These are phyloP conservation scores for Magallana gigas DNA, from an alignment of 1,140 invertebrate genomes.

Conservation along the genomic window DNA sequence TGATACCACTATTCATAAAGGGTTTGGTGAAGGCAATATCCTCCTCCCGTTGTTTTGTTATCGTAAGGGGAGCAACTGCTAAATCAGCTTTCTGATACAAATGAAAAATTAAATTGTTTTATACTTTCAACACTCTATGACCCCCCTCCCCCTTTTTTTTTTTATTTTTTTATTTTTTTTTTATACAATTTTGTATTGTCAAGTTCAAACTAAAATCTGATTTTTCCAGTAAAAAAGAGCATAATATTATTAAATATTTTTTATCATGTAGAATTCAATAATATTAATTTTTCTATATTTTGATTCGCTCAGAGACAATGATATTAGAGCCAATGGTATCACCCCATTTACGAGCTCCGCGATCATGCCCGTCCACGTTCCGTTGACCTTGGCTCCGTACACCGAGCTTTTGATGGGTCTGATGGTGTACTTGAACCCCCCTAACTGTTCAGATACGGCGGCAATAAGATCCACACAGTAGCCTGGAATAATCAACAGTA, in stretches of 20 bases:
- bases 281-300: neutral
- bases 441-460: constrained; percentile 80
- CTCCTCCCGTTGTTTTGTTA: constrained; percentile 74
- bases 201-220: too few species aligned
- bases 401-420: constrained; percentile 67
- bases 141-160: too few species aligned
- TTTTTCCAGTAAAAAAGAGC: too few species aligned
- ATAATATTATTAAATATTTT: neutral
- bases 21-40: constrained; percentile 79
- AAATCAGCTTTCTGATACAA: constrained; percentile 73
- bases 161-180: too few species aligned
- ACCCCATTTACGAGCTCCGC: constrained; percentile 95
- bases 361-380: constrained; percentile 98
- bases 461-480: constrained; percentile 94
- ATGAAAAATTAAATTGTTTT: constrained; percentile 13
- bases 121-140: neutral
- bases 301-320: too few species aligned
- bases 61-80: constrained; percentile 77
- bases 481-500: constrained; percentile 80
- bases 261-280: neutral
- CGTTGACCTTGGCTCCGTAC: constrained; percentile 82
- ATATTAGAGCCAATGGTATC: too few species aligned
- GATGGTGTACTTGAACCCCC: constrained; percentile 86
- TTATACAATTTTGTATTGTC: too few species aligned
- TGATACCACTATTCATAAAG: constrained; percentile 79